Evolutionary conservation across 1,140 invertebrate genomes (phyloP).

Genomic region (Drosophila suzukii): DNA sequence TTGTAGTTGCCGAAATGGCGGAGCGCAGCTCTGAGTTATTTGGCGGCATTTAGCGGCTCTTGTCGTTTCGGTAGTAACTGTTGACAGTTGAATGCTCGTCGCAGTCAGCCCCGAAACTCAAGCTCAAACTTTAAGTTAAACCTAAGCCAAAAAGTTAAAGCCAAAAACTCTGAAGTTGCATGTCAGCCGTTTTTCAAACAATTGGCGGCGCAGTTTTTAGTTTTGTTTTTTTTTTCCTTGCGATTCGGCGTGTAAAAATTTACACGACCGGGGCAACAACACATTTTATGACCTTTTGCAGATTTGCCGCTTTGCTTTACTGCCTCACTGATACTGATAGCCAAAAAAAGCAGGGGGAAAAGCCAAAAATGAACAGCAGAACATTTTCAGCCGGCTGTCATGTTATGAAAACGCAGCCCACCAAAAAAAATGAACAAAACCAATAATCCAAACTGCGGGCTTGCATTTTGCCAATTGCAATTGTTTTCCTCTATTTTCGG

Average conservation of each 20-base stretch:
- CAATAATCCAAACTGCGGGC: slow-evolving; percentile 64
- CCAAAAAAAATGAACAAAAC: slow-evolving; percentile 23
- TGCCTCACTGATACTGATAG: slow-evolving; percentile 66
- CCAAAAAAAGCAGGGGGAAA: slow-evolving; percentile 50
- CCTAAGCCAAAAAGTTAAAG: background rate
- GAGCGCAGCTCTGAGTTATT: slow-evolving; percentile 72
- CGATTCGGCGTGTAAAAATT: slow-evolving; percentile 73
- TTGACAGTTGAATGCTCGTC: slow-evolving; percentile 82
- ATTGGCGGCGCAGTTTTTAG: slow-evolving; percentile 54
- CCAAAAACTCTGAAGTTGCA: slow-evolving; percentile 59
- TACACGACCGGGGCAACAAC: slow-evolving; percentile 78
- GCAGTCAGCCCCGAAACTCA: slow-evolving; percentile 31
- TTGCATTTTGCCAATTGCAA: slow-evolving; percentile 61
- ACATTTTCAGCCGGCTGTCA: slow-evolving; percentile 50
- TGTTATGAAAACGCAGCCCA: slow-evolving; percentile 70
- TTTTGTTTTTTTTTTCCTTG: slow-evolving; percentile 10
- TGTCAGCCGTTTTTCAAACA: slow-evolving; percentile 65
- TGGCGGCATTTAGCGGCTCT: slow-evolving; percentile 77
- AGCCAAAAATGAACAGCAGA: slow-evolving; percentile 21
- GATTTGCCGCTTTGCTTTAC: slow-evolving; percentile 54
- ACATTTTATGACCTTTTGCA: slow-evolving; percentile 81
- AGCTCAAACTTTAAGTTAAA: slow-evolving; percentile 3
- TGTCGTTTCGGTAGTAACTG: slow-evolving; percentile 81
- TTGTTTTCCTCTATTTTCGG: slow-evolving; percentile 50
- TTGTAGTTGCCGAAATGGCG: slow-evolving; percentile 73